Percentiles rank a stretch among this genome's conserved stretches.
Evolutionary conservation across 1,140 invertebrate genomes (phyloP).

Genomic region (Bemisia tabaci): DNA sequence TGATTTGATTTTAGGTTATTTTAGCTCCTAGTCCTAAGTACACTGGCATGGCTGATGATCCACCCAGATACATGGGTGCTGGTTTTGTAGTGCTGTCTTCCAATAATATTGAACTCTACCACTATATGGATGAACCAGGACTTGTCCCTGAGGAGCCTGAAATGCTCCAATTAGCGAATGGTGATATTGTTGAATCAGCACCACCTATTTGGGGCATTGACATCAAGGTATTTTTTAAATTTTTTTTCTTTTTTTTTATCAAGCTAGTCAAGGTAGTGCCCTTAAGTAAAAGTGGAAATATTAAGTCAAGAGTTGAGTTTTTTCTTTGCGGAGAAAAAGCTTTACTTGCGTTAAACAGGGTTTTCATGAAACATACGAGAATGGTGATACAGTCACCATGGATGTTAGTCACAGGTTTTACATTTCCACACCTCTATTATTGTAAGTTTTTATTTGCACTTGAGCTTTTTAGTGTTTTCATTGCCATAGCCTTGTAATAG

Average conservation of each 20-base stretch:
- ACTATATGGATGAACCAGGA: conserved; percentile 90
- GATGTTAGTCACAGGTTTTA: too few species aligned
- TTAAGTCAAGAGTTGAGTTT: too few species aligned
- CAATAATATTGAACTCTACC: conserved; percentile 87
- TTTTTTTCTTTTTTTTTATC: conserved; percentile 15
- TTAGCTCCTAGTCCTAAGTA: conserved; percentile 88
- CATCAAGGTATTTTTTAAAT: conserved; percentile 45
- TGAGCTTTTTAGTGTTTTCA: too few species aligned
- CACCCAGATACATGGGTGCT: conserved; percentile 93
- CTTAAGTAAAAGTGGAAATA: too few species aligned
- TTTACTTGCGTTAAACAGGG: too few species aligned
- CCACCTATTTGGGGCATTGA: conserved; percentile 90
- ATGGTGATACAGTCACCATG: too few species aligned
- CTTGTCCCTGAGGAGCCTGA: conserved; percentile 80
- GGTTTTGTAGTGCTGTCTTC: conserved; percentile 94
- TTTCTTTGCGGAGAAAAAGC: too few species aligned
- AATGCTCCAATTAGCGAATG: conserved; percentile 78
- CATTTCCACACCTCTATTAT: too few species aligned
- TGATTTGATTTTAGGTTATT: too few species aligned
- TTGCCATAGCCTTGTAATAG: too few species aligned
- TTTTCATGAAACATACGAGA: too few species aligned
- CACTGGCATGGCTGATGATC: conserved; percentile 83
- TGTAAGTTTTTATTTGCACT: too few species aligned
- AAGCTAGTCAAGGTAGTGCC: conserved; percentile 87
- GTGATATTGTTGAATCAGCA: conserved; percentile 79